These are phyloP conservation scores for Drosophila novamexicana DNA, from an alignment of 1,140 invertebrate genomes.

Conservation along the genomic window DNA sequence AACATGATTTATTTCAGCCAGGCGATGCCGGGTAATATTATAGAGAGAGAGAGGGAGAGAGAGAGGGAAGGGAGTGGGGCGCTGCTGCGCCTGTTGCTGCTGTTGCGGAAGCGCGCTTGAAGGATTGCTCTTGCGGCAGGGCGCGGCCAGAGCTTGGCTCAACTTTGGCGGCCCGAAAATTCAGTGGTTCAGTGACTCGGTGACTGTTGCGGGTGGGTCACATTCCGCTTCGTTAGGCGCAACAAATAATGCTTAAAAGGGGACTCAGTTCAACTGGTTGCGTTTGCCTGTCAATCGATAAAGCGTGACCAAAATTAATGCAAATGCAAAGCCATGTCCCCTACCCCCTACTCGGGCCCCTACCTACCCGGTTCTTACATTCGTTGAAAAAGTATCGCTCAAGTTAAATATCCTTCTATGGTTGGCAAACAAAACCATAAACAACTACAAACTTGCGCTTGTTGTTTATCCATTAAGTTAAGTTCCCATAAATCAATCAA, in stretches of 20 bases:
- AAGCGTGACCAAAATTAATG: constrained; percentile 75
- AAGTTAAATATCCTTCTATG: constrained; percentile 49
- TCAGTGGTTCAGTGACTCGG: background rate
- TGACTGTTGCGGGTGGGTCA: constrained; percentile 36
- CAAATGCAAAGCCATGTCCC: constrained; percentile 34
- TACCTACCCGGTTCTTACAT: background rate
- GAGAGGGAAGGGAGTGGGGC: too few relatives aligned
- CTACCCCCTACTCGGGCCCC: background rate
- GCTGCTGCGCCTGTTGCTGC: constrained; percentile 46
- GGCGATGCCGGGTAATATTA: too few relatives aligned
- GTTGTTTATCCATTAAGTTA: constrained; percentile 49
- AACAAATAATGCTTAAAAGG: constrained; percentile 62
- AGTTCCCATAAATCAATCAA: constrained; percentile 74
- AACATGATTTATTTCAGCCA: too few relatives aligned
- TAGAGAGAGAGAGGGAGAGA: too few relatives aligned
- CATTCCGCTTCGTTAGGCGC: constrained; percentile 74
- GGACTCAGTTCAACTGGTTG: constrained; percentile 6
- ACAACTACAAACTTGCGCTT: constrained; percentile 30
- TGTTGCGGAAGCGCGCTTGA: constrained; percentile 72
- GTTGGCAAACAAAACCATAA: constrained; percentile 23
- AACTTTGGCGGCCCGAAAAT: background rate
- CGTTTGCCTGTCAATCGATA: constrained; percentile 57
- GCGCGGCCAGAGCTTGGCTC: constrained; percentile 5
- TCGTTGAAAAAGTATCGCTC: constrained; percentile 17
- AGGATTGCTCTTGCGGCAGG: constrained; percentile 49